These are phyloP conservation scores for Falco naumanni DNA, from an alignment of 2,797 vertebrate species.

Conservation along the genomic window DNA sequence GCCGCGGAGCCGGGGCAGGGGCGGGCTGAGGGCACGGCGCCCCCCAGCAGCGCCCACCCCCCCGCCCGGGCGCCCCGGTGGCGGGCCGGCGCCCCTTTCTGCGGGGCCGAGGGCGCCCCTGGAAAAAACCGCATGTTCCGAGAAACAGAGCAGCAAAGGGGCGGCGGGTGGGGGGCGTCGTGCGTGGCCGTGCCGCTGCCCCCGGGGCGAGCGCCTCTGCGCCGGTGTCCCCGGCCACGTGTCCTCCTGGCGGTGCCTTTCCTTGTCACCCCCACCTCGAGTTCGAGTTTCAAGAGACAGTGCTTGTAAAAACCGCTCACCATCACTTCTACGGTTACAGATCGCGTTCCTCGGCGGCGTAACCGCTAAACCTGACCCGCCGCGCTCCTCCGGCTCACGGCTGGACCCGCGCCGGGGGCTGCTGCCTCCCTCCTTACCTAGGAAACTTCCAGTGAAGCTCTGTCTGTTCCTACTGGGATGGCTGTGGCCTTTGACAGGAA, in stretches of 20 bases:
- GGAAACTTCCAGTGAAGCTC: neutral
- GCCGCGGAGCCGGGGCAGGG: neutral
- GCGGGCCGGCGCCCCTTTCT: no score
- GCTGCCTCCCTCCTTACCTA: neutral
- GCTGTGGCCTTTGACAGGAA: neutral
- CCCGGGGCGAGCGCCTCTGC: neutral
- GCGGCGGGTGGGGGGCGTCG: neutral
- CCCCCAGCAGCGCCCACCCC: no score
- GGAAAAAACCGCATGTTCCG: no score
- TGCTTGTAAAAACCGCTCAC: neutral
- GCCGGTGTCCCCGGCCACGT: neutral
- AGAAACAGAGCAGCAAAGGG: no score
- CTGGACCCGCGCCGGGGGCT: neutral
- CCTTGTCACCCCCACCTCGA: neutral
- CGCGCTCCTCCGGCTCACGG: neutral
- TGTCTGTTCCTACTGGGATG: no score
- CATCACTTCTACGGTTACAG: slow-evolving; percentile 24
- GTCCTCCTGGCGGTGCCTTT: neutral
- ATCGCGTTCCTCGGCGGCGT: neutral
- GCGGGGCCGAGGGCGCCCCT: no score
- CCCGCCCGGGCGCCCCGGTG: no score
- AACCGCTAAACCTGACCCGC: slow-evolving; percentile 11
- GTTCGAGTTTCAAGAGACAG: slow-evolving; percentile 8
- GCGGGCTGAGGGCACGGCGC: no score
- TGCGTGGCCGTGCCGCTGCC: rapidly evolving